Base-by-base conservation (phyloP, 2,888 invertebrate genomes). In the Xestia sexstrigata region DNA sequence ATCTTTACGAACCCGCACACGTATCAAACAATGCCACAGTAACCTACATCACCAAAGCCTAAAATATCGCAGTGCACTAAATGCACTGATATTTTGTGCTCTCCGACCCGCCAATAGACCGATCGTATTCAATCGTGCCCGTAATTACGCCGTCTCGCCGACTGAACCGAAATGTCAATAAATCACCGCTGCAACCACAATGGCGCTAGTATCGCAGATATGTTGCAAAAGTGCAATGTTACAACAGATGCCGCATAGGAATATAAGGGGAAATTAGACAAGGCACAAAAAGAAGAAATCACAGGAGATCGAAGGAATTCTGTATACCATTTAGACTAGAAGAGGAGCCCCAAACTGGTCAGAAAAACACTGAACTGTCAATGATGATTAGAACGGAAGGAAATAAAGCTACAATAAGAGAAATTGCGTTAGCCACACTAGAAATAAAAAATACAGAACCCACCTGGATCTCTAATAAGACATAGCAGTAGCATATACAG, bases 81-180 rank as follows among this genome's bases (percentile, higher is more conserved):
- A 67, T 62, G 8, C 60, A 13, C 55, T 68, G 65, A 86, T 74
- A 82, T 74, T 85, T 85, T 52, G 81, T 71, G 60, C 42, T 74
- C 63, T 81, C 15, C 60, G 63, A 82, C 52, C 39, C 52, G 11
- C 35, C 60, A 52, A 76, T 76, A 83, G 60, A 82, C 52, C 70
- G 42, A 71, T 71, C 65, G 71, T 47, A 83, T 83, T 83, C 83
- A 85, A 85, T 87, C 81, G 85, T 77, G 73, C 30, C n/a, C 58
- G 69, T 84, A 85, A 87, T 87, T 85, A 87, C 78, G 42, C 63
- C 69, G 87, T 81, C 85, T 79, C 78, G 75, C 85, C 78, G 55
- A 63, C 65, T 71, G 42, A 68, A 49, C 83, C 60, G 47, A 87
- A 87, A 85, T 87, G 87, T 79, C 87, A 84, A 87, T 87, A 85